These are phyloP conservation scores for Myxocyprinus asiaticus DNA, from an alignment of 2,113 vertebrate species.

Conservation along the genomic window DNA sequence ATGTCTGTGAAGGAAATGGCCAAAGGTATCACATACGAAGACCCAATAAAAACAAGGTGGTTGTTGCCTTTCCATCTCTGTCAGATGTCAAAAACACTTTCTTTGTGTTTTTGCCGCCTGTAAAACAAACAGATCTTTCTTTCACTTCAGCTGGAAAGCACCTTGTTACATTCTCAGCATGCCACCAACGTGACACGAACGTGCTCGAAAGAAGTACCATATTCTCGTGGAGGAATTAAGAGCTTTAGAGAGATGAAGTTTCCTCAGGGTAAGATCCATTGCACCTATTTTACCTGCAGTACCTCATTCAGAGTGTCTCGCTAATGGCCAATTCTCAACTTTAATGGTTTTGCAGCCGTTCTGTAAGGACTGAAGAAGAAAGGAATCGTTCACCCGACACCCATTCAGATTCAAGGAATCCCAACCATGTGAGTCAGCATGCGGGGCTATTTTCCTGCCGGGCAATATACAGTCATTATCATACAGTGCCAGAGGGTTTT, in stretches of 20 bases:
- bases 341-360: slow-evolving; percentile 78
- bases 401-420: slow-evolving; percentile 98
- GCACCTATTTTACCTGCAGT: neutral
- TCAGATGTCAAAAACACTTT: neutral
- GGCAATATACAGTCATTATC: neutral
- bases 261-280: slow-evolving; percentile 81
- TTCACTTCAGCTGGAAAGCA: slow-evolving; percentile 85
- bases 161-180: slow-evolving; percentile 90
- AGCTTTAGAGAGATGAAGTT: slow-evolving; percentile 99
- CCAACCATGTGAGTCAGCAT: slow-evolving; percentile 89
- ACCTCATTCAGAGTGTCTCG: neutral
- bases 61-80: neutral
- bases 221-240: slow-evolving; percentile 98
- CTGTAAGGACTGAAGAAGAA: slow-evolving; percentile 96
- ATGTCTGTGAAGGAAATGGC: slow-evolving; percentile 99
- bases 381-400: slow-evolving; percentile 94
- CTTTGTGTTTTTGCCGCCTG: neutral
- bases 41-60: slow-evolving; percentile 95
- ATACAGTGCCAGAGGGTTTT: no score
- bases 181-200: slow-evolving; percentile 87
- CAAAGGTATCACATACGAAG: slow-evolving; percentile 97
- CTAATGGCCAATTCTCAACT: neutral
- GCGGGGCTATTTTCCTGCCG: neutral
- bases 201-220: slow-evolving; percentile 93
- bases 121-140: neutral